Conservation (phyloP, 2,113 vertebrate genomes). For the Tringa solitaria region DNA sequence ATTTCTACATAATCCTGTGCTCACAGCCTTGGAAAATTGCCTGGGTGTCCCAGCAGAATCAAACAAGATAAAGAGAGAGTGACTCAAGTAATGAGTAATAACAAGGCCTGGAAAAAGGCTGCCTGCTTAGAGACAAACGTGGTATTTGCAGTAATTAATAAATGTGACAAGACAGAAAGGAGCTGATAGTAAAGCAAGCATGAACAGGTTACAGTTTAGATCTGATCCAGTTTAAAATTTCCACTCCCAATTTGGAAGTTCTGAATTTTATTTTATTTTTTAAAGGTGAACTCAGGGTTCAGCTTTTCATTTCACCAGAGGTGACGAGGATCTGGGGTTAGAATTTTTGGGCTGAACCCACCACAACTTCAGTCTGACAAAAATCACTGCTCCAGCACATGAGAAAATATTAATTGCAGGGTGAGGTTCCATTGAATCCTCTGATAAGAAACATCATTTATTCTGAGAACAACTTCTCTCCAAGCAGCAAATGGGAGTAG, state of each 20-base stretch:
- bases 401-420: not conserved
- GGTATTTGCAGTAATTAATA: not conserved
- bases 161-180: not conserved
- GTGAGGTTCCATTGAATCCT: not conserved
- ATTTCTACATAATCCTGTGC: not conserved
- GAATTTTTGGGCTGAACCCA: not conserved
- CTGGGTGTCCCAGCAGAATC: not conserved
- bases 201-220: not conserved
- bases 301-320: not conserved
- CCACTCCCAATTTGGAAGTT: not conserved
- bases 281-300: not conserved
- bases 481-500: not conserved
- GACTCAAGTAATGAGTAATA: not conserved
- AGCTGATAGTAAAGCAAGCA: not conserved
- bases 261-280: not conserved
- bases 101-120: not conserved
- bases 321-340: not conserved
- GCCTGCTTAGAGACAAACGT: not conserved
- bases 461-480: not conserved
- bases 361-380: not conserved
- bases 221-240: not conserved
- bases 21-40: slow-evolving; percentile 18
- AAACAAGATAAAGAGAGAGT: not conserved
- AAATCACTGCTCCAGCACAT: not conserved
- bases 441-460: not conserved